Base-by-base conservation (phyloP, 1,140 invertebrate species). In the Apolygus lucorum region DNA sequence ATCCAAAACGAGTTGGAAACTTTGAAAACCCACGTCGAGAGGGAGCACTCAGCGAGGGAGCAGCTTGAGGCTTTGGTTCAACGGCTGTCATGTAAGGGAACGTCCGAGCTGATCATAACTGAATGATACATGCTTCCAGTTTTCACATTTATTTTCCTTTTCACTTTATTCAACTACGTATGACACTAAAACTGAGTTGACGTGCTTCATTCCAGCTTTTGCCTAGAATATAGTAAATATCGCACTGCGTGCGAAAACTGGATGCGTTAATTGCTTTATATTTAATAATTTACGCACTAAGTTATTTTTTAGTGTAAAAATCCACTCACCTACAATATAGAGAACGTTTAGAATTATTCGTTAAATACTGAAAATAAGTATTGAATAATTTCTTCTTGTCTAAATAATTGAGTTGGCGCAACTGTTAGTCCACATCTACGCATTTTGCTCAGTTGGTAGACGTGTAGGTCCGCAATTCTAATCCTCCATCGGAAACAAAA, bases 1-100 rank as follows among this genome's bases (percentile, higher is more conserved):
- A 75, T 90, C 67, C 81, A 84, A 74, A 79, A 71, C 74, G 83
- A 80, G 77, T 79, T 83, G 67, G 74, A 77, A 34, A 75, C 79
- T 59, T 72, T 83, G 17, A 79, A 78, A 17, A 76, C 76, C 67
- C 79, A 82, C 66, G 72, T 85, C 24, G 80, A 83, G 4, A 82
- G 82, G 52, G 82, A 84, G 68, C 78, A 78, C 71, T 78, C 77
- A 71, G 81, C 79, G 25, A 75, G 82, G 63, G 76, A 79, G 68
- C 78, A 79, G 27, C 76, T 84, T 1, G 74, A 78, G 64, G 70
- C 66, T 54, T 63, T 76, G 28, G 68, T 76, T 62, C 68, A 68
- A 25, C n/a, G 64, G 21, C 2, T 26, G 66, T 66, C 2, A 2
- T 29, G 64, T 28, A 29, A 66, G 25, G 29, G 54, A 4, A 21